A percentile compares a stretch with the other conserved stretches of the same genome.
phyloP scores from a whole-genome alignment of 2,113 vertebrate species.

The Muscicapa adusta region DNA sequence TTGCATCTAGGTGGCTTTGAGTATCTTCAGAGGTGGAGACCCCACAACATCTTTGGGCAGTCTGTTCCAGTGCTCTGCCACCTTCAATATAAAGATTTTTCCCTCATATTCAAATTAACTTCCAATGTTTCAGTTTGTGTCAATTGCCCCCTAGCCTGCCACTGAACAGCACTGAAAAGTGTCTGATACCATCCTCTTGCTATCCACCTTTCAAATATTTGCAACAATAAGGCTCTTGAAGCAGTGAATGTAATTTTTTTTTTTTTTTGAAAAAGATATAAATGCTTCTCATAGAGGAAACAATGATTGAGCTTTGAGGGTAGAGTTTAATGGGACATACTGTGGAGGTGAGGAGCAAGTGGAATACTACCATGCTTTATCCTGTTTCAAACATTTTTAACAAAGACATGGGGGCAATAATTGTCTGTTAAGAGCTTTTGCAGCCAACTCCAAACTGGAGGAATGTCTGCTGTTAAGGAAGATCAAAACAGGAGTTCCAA shows the following conservation, averaged over 20 bases:
- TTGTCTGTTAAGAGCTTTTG: background rate
- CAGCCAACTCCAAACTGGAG: background rate
- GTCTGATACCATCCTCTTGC: background rate
- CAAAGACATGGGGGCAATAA: background rate
- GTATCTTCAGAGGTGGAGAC: background rate
- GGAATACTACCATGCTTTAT: accelerated
- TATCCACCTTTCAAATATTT: background rate
- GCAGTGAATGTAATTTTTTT: background rate
- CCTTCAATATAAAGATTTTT: background rate
- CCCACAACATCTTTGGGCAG: background rate
- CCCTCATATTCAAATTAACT: background rate
- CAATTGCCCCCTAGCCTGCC: background rate
- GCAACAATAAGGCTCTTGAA: background rate
- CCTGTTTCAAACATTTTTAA: background rate
- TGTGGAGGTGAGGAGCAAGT: background rate
- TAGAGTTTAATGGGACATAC: background rate
- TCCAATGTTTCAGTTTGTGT: background rate
- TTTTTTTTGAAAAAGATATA: background rate
- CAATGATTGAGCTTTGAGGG: background rate
- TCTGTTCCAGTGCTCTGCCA: background rate
- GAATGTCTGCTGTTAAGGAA: background rate
- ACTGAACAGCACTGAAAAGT: background rate
- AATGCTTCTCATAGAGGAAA: background rate
- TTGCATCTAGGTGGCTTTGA: background rate
- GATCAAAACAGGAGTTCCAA: background rate